Evolutionary conservation across 2,888 invertebrate species (phyloP), one percentile per base, ranked within the genome.

Genomic region (Drosophila niveifrons): DNA sequence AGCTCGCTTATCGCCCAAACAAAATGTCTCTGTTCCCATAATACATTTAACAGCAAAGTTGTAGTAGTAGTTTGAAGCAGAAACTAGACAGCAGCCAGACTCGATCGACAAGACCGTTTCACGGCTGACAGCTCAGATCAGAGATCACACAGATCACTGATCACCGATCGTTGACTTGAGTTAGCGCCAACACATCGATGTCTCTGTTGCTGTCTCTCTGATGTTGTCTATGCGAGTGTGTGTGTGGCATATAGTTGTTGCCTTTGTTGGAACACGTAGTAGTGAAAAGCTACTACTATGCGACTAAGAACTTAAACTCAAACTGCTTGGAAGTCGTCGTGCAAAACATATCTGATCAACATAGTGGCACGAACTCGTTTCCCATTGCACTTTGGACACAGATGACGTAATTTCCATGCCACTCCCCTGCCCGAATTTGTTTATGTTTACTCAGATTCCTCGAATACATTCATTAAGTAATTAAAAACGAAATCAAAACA

Each of bases 81-180:
- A 55, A 79, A 72, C 66, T 76, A 72, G 72, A 82, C 82, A 39
- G 2, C 58, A 17, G 34, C 46, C 58, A 79, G 78, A 79, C 78
- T 55, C 28, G 17, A 23, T 55, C 28, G 17, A 23, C 31, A 7
- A 7, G 8, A 29, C 47, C 41, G 53, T 55, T 55, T 57, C 36
- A 7, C 10, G 17, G n/a, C 31, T 23, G 13, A 31, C 23, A 13
- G 41, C 13, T 28, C 10, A 15, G 39, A 34, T 48, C 23, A 18
- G 9, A 10, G 52, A 41, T 39, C 48, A 17, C 47, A 47, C 10
- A 13, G 28, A 46, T 46, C 46, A 34, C 15, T 57, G 57, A 47
- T 36, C 47, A 36, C 10, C 4, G 47, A 57, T 57, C 44, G 46
- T 46, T 57, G 56, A 57, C 56, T 34, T 23, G 6, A 18, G 15